phyloP scores from a whole-genome alignment of 2,113 vertebrate genomes.

The Brevimyrus niger region DNA sequence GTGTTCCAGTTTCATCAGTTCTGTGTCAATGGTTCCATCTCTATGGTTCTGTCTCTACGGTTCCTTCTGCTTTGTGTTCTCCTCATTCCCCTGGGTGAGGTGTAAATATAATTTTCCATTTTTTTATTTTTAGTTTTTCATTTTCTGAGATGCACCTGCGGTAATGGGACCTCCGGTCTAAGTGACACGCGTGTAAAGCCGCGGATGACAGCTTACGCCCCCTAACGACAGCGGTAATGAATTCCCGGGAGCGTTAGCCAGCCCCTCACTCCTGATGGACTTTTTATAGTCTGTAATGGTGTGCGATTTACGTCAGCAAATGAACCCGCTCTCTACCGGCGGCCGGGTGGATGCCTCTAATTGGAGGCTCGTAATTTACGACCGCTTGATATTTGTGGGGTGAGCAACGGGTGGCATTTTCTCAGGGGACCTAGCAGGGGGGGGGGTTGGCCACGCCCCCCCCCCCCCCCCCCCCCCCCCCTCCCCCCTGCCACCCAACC shows the following conservation, averaged over 20 bases:
- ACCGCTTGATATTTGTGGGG: slow-evolving; percentile 49
- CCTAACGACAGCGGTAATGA: slow-evolving; percentile 72
- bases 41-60: background rate
- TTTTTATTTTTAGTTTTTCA: slow-evolving; percentile 28
- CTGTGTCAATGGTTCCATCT: no score
- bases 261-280: slow-evolving; percentile 57
- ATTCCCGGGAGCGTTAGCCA: slow-evolving; percentile 65
- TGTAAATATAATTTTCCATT: background rate
- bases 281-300: slow-evolving; percentile 68
- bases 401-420: slow-evolving; percentile 41
- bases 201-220: slow-evolving; percentile 54
- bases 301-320: slow-evolving; percentile 71
- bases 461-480: slow-evolving; percentile 16
- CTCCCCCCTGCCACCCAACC: no score
- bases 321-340: slow-evolving; percentile 67
- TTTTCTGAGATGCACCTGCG: slow-evolving; percentile 48
- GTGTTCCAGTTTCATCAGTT: background rate
- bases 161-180: slow-evolving; percentile 67
- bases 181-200: slow-evolving; percentile 60
- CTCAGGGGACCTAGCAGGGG: slow-evolving; percentile 33
- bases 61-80: background rate
- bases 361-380: slow-evolving; percentile 49
- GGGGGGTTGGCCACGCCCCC: slow-evolving; percentile 28
- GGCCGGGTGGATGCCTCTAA: slow-evolving; percentile 61
- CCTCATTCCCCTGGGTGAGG: background rate